A percentile compares a stretch with the other conserved stretches of the same genome.
Evolutionary conservation across 2,113 vertebrate species (phyloP).

Genomic region (Dunckerocampus dactyliophorus): DNA sequence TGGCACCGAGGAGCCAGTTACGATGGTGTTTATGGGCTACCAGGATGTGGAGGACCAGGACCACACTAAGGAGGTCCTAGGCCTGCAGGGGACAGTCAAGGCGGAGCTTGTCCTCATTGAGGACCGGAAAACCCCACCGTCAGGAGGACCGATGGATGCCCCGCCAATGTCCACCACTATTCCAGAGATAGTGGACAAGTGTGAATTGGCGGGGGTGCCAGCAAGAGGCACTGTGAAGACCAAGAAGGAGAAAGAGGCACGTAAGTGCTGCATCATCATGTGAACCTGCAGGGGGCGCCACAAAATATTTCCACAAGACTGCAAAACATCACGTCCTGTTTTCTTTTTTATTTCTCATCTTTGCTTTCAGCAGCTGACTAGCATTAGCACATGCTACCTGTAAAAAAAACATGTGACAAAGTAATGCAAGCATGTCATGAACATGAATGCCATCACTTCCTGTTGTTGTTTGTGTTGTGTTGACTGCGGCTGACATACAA

Average conservation of each 20-base stretch:
- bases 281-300: constrained; percentile 63
- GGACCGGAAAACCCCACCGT: constrained; percentile 61
- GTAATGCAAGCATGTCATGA: no score
- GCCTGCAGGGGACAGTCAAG: constrained; percentile 84
- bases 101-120: constrained; percentile 89
- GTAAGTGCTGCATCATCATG: constrained; percentile 92
- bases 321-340: constrained; percentile 31
- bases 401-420: no score
- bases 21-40: constrained; percentile 98
- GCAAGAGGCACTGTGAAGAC: constrained; percentile 64
- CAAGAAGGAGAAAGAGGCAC: constrained; percentile 85
- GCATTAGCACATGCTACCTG: not conserved
- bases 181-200: constrained; percentile 3
- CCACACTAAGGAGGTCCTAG: constrained; percentile 87
- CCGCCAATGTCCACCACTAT: constrained; percentile 36
- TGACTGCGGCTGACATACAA: no score
- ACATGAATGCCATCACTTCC: no score
- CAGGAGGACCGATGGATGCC: constrained; percentile 7
- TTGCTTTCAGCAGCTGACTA: not conserved
- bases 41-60: constrained; percentile 90
- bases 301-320: not conserved
- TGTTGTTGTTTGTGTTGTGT: no score
- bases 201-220: constrained; percentile 2
- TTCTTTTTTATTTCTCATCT: constrained; percentile 46
- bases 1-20: constrained; percentile 82